phyloP scores from a whole-genome alignment of 1,140 invertebrate species.

The Drosophila yakuba region DNA sequence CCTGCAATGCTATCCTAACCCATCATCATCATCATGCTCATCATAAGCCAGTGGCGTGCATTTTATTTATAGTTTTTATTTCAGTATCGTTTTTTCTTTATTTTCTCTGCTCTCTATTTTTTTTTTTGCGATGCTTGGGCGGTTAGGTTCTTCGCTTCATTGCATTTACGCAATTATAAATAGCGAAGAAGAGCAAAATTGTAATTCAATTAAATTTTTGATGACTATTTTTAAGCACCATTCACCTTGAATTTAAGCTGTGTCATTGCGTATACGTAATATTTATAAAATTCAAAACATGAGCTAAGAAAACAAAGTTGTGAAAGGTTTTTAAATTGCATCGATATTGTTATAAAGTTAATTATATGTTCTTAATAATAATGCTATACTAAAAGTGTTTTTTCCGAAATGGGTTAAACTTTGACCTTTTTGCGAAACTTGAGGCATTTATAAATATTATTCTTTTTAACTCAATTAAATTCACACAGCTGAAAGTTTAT shows the following conservation, averaged over 20 bases:
- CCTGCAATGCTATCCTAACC: not conserved
- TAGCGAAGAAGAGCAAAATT: conserved; percentile 44
- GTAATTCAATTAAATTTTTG: conserved; percentile 60
- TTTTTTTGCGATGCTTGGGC: conserved; percentile 45
- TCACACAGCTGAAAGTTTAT: not conserved
- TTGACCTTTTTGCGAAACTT: not conserved
- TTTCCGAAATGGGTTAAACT: not conserved
- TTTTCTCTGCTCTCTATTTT: conserved; percentile 19
- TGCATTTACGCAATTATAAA: conserved; percentile 70
- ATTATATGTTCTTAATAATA: too few species aligned
- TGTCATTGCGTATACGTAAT: conserved; percentile 29
- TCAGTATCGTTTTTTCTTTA: conserved; percentile 19
- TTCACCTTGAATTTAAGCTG: conserved; percentile 54
- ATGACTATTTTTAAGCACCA: conserved; percentile 44
- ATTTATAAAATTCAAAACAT: not conserved
- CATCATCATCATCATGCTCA: conserved; percentile 34
- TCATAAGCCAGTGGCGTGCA: conserved; percentile 38
- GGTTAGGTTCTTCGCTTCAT: conserved; percentile 57
- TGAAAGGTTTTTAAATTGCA: not conserved
- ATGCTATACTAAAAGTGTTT: too few species aligned
- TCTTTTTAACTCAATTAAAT: conserved; percentile 11
- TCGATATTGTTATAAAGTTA: too few species aligned
- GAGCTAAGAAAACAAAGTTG: not conserved
- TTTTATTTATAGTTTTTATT: conserved; percentile 64
- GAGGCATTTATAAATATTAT: not conserved